Evolutionary conservation across 2,797 vertebrate genomes (phyloP).

Genomic region (Danio aesculapii): DNA sequence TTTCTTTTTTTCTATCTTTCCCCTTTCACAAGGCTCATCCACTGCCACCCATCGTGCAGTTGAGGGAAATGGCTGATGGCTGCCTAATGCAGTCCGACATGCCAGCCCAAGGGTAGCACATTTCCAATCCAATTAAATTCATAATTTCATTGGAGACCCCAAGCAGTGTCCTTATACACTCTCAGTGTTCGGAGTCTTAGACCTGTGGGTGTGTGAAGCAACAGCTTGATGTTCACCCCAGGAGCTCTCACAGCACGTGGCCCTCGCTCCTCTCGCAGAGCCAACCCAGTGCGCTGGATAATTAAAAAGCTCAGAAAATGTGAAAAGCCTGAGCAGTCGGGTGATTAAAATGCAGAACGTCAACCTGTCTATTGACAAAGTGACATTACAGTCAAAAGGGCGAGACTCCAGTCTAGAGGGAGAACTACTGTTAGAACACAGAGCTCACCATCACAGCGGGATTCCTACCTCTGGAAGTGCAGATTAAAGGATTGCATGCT

Average conservation of each 20-base stretch:
- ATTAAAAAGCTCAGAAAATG: conserved; percentile 57
- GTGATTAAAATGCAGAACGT: conserved; percentile 61
- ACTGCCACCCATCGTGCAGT: conserved; percentile 25
- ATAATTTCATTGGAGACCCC: conserved; percentile 58
- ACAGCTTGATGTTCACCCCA: conserved; percentile 47
- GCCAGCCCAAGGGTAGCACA: conserved; percentile 53
- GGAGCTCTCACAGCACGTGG: conserved; percentile 49
- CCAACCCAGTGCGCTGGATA: conserved; percentile 53
- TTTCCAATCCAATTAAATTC: conserved; percentile 65
- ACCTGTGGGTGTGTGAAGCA: conserved; percentile 53
- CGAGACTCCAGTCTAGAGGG: conserved; percentile 47
- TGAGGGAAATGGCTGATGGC: conserved; percentile 36
- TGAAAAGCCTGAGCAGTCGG: conserved; percentile 43
- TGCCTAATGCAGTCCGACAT: conserved; percentile 62
- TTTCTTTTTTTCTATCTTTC: too few relatives aligned
- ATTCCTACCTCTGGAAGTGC: conserved; percentile 41
- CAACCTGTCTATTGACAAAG: conserved; percentile 51
- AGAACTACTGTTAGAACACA: conserved; percentile 43
- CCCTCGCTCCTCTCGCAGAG: conserved; percentile 37
- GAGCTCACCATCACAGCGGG: conserved; percentile 38
- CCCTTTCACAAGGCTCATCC: conserved; percentile 1
- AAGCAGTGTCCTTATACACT: conserved; percentile 50
- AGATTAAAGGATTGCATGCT: conserved; percentile 40
- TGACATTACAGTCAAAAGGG: conserved; percentile 59
- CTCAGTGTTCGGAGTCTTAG: conserved; percentile 41